Conservation (phyloP, 2,888 invertebrate genomes). For the Cybosia mesomella region DNA sequence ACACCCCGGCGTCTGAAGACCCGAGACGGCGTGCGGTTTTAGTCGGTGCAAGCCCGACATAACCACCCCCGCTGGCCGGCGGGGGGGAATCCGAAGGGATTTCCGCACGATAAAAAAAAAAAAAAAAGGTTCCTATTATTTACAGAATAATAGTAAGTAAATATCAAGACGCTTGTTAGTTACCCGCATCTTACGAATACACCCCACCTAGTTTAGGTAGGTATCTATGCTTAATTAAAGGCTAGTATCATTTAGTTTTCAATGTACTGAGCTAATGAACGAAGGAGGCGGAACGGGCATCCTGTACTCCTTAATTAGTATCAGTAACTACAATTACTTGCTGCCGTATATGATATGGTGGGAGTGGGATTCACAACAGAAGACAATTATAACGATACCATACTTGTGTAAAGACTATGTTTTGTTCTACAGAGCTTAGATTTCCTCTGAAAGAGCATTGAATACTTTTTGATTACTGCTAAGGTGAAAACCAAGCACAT, state of each 20-base stretch:
- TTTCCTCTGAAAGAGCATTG: too few species aligned
- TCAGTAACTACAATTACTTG: constrained; percentile 25
- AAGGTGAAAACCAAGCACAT: not conserved
- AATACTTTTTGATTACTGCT: not conserved
- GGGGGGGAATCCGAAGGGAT: too few species aligned
- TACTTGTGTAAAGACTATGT: not conserved
- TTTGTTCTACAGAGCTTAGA: not conserved
- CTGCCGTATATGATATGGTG: constrained; percentile 16
- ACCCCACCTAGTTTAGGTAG: constrained; percentile 1
- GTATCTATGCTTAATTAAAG: constrained; percentile 54
- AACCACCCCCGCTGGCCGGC: too few species aligned
- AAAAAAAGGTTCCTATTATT: too few species aligned
- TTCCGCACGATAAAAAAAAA: too few species aligned
- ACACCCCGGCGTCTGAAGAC: too few species aligned
- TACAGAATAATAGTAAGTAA: not conserved
- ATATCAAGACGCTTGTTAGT: not conserved
- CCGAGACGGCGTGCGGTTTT: too few species aligned
- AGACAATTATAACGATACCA: not conserved
- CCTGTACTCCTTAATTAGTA: constrained; percentile 39
- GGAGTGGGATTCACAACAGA: not conserved
- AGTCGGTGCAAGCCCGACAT: too few species aligned
- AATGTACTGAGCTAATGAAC: constrained; percentile 58
- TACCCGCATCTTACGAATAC: not conserved
- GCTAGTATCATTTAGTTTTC: constrained; percentile 54
- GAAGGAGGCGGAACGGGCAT: constrained; percentile 36